A percentile compares a stretch with the other conserved stretches of the same genome.
Evolutionary conservation across 2,797 vertebrate genomes (phyloP).

Genomic region (Adrianichthys oophorus): DNA sequence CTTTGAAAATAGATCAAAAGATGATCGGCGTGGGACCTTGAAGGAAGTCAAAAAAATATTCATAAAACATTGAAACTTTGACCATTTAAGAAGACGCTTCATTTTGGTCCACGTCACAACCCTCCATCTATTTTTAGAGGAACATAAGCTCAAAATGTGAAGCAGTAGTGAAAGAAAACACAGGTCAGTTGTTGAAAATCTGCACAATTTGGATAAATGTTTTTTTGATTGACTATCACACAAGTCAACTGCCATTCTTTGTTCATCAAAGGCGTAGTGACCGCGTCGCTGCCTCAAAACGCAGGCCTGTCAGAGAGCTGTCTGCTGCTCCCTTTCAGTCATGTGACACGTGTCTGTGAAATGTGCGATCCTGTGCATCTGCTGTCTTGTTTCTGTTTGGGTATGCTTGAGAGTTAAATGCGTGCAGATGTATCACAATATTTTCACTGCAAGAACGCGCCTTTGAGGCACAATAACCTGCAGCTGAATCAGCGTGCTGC

Average conservation of each 20-base stretch:
- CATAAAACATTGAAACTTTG: too few relatives aligned
- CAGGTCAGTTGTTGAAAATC: too few relatives aligned
- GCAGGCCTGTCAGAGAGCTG: conserved; percentile 32
- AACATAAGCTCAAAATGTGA: too few relatives aligned
- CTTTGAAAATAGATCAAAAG: too few relatives aligned
- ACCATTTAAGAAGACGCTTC: too few relatives aligned
- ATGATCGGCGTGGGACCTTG: too few relatives aligned
- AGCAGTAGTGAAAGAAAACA: too few relatives aligned
- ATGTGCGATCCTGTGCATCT: conserved; percentile 3
- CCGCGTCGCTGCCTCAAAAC: conserved; percentile 11
- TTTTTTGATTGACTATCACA: too few relatives aligned
- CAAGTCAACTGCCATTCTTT: background rate
- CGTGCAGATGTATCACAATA: conserved; percentile 84
- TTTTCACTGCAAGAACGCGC: conserved; percentile 77
- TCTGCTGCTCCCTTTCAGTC: conserved; percentile 7
- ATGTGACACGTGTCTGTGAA: conserved; percentile 26
- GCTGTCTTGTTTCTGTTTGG: conserved; percentile 17
- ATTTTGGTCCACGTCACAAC: too few relatives aligned
- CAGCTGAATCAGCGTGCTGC: conserved; percentile 81
- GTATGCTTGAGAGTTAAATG: conserved; percentile 67
- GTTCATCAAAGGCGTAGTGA: conserved; percentile 21
- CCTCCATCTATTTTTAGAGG: too few relatives aligned
- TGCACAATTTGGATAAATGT: too few relatives aligned
- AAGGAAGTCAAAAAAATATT: too few relatives aligned
- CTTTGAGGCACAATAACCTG: conserved; percentile 79